phyloP scores from a whole-genome alignment of 2,113 vertebrate species.

The Phycodurus eques region DNA sequence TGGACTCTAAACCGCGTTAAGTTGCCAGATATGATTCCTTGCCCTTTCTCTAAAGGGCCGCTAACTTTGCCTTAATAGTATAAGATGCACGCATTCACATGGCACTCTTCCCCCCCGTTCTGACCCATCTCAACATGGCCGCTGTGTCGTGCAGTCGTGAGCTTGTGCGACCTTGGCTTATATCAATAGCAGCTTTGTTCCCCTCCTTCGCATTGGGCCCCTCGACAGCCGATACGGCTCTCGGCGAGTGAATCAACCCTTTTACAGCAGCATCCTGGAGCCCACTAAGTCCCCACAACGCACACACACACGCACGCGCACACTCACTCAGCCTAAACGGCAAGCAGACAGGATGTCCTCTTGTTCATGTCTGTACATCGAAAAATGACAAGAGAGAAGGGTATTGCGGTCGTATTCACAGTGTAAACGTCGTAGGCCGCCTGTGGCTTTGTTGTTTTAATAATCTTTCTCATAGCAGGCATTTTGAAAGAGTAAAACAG shows the following conservation, averaged over 20 bases:
- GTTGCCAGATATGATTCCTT: too few relatives aligned
- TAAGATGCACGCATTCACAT: too few relatives aligned
- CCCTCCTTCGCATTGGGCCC: constrained; percentile 10
- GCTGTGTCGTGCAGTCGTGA: constrained; percentile 9
- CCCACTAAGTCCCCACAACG: neutral
- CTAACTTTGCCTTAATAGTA: too few relatives aligned
- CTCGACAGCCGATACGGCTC: constrained; percentile 8
- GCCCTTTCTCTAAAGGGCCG: too few relatives aligned
- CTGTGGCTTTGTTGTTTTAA: neutral
- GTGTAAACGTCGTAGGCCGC: neutral
- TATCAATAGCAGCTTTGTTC: constrained; percentile 67
- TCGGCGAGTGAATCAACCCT: constrained; percentile 21
- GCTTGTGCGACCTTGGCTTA: constrained; percentile 22
- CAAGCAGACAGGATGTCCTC: neutral
- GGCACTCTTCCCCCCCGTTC: constrained; percentile 1
- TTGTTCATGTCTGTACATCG: neutral
- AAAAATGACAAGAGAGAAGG: neutral
- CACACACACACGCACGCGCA: too few relatives aligned
- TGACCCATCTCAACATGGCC: constrained; percentile 25
- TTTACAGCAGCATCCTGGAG: constrained; percentile 23
- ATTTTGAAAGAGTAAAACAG: neutral
- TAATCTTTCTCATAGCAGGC: neutral
- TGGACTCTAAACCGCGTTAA: too few relatives aligned
- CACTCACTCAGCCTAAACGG: neutral
- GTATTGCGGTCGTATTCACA: neutral